Evolutionary conservation across 1,140 invertebrate species (phyloP).

Genomic region (Vanessa tameamea): DNA sequence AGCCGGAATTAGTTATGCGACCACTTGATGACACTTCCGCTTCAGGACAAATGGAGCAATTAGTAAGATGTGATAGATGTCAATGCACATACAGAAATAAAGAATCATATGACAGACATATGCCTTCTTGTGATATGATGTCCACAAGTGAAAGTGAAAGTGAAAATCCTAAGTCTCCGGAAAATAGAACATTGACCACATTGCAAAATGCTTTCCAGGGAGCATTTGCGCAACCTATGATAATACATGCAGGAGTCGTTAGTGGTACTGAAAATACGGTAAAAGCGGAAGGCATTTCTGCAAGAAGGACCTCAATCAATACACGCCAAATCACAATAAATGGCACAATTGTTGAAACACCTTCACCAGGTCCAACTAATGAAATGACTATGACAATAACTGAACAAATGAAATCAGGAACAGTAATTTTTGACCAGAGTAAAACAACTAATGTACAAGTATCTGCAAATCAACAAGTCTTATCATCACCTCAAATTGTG

Average conservation of each 20-base stretch:
- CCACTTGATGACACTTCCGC: constrained; percentile 68
- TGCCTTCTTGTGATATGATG: constrained; percentile 88
- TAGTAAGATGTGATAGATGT: constrained; percentile 93
- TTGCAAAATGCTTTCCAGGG: constrained; percentile 78
- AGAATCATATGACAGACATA: constrained; percentile 91
- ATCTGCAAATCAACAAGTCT: constrained; percentile 70
- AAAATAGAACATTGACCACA: constrained; percentile 78
- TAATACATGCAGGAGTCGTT: constrained; percentile 74
- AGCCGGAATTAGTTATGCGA: constrained; percentile 77
- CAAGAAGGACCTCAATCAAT: constrained; percentile 77
- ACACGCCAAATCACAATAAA: constrained; percentile 80
- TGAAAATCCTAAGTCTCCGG: constrained; percentile 80
- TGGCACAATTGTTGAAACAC: constrained; percentile 79
- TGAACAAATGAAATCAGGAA: constrained; percentile 76
- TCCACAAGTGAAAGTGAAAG: constrained; percentile 89
- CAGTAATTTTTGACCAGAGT: constrained; percentile 73
- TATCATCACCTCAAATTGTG: constrained; percentile 78
- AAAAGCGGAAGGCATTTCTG: constrained; percentile 74
- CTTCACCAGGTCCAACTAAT: constrained; percentile 75
- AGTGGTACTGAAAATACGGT: constrained; percentile 72
- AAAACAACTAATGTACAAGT: constrained; percentile 74
- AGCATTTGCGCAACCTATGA: constrained; percentile 76
- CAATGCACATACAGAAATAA: constrained; percentile 93
- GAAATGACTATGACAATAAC: constrained; percentile 79
- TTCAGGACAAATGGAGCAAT: constrained; percentile 81